Percentiles rank a stretch among this genome's conserved stretches.
Conservation (phyloP, 2,888 invertebrate genomes). For the Ctena decussata region DNA sequence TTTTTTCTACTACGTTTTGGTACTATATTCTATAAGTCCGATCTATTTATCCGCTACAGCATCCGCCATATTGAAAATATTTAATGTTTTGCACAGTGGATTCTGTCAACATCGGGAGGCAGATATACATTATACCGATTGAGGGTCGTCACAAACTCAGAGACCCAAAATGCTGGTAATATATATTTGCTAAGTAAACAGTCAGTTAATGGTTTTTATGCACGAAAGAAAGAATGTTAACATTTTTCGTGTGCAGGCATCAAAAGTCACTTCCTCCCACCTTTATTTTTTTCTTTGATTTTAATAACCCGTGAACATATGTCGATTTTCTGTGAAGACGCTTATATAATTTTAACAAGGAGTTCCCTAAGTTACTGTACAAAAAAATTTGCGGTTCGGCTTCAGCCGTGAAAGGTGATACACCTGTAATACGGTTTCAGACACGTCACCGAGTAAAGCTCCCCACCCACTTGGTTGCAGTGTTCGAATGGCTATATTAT, state of each 20-base stretch:
- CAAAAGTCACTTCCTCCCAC: neutral
- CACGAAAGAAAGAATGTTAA: neutral
- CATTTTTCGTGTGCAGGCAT: neutral
- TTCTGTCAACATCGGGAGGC: neutral
- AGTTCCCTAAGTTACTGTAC: no score
- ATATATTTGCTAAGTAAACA: neutral
- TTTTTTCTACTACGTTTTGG: no score
- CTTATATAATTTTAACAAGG: no score
- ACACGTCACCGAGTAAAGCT: neutral
- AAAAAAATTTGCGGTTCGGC: no score
- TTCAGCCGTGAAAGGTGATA: neutral
- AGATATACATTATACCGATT: neutral
- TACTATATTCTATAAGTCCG: neutral
- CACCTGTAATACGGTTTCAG: no score
- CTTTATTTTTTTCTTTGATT: neutral
- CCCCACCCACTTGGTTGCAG: conserved; percentile 11
- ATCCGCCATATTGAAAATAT: conserved; percentile 10
- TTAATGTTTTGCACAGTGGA: neutral
- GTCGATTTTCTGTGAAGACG: no score
- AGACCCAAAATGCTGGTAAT: neutral
- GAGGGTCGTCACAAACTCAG: neutral
- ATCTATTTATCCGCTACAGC: neutral
- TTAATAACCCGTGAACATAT: no score
- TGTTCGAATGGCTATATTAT: no score
- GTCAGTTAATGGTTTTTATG: neutral